phyloP scores from a whole-genome alignment of 2,888 invertebrate genomes.

The Caenorhabditis uteleia region DNA sequence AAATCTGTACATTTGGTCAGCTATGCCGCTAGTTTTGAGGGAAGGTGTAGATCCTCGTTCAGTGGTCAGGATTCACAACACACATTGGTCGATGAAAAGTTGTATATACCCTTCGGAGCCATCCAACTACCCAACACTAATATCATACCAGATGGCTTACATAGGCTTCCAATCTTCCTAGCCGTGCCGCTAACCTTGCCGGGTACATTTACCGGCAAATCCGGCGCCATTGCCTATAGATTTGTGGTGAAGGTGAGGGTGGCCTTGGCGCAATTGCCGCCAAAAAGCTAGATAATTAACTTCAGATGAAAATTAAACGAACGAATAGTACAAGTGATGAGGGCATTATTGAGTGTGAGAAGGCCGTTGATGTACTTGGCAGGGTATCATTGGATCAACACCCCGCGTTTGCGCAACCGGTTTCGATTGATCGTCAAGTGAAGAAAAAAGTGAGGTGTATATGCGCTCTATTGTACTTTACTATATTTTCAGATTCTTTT shows the following conservation, averaged over 20 bases:
- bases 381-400: slow-evolving; percentile 33
- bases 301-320: slow-evolving; percentile 9
- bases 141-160: slow-evolving; percentile 42
- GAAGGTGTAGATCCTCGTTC: slow-evolving; percentile 44
- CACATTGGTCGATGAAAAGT: slow-evolving; percentile 29
- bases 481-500: slow-evolving; percentile 32
- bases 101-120: slow-evolving; percentile 36
- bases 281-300: no score
- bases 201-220: slow-evolving; percentile 45
- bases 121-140: slow-evolving; percentile 32
- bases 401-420: slow-evolving; percentile 29
- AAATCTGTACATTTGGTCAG: slow-evolving; percentile 29
- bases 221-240: slow-evolving; percentile 47
- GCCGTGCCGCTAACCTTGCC: slow-evolving; percentile 39
- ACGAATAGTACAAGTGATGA: slow-evolving; percentile 39
- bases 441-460: slow-evolving; percentile 40
- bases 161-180: slow-evolving; percentile 36
- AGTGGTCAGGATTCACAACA: slow-evolving; percentile 43
- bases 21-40: slow-evolving; percentile 16
- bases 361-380: slow-evolving; percentile 41
- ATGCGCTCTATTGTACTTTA: no score
- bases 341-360: slow-evolving; percentile 42
- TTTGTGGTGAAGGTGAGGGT: slow-evolving; percentile 39
- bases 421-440: slow-evolving; percentile 40
- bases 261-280: no score